Evolutionary conservation across 2,797 vertebrate species (phyloP).

Genomic region (Ctenosaura bakeri): DNA sequence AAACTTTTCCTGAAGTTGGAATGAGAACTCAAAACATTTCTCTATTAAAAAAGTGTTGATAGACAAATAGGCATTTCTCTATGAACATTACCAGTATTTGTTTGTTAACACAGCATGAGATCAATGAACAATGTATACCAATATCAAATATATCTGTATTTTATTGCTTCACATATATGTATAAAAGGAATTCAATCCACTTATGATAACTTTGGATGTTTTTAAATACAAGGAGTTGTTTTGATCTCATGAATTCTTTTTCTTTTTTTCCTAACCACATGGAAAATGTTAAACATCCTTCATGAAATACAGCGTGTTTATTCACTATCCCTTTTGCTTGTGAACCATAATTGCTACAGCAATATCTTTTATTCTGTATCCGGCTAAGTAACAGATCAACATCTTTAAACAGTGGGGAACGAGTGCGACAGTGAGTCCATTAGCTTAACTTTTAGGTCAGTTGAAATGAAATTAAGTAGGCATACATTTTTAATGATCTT

Average conservation of each 20-base stretch:
- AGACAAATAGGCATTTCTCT: background rate
- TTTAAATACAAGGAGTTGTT: background rate
- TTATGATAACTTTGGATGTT: too few species aligned
- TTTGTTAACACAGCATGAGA: conserved; percentile 2
- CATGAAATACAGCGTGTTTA: conserved; percentile 1
- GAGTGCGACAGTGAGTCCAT: background rate
- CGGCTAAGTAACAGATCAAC: background rate
- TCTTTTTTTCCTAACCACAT: background rate
- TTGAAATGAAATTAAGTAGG: background rate
- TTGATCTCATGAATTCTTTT: background rate
- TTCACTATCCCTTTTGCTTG: background rate
- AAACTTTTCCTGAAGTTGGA: background rate
- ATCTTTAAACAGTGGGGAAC: background rate
- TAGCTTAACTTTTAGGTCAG: background rate
- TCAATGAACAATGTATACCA: conserved; percentile 7
- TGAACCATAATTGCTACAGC: background rate
- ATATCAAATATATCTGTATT: background rate
- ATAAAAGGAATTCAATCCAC: background rate
- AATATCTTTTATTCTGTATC: background rate
- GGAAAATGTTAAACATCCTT: background rate
- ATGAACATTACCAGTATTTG: background rate
- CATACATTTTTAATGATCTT: background rate
- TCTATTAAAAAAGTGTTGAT: background rate
- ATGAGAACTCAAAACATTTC: background rate
- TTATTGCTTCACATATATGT: background rate